These are phyloP conservation scores for Myiopsitta monachus DNA, from an alignment of 2,113 vertebrate species.

Conservation along the genomic window DNA sequence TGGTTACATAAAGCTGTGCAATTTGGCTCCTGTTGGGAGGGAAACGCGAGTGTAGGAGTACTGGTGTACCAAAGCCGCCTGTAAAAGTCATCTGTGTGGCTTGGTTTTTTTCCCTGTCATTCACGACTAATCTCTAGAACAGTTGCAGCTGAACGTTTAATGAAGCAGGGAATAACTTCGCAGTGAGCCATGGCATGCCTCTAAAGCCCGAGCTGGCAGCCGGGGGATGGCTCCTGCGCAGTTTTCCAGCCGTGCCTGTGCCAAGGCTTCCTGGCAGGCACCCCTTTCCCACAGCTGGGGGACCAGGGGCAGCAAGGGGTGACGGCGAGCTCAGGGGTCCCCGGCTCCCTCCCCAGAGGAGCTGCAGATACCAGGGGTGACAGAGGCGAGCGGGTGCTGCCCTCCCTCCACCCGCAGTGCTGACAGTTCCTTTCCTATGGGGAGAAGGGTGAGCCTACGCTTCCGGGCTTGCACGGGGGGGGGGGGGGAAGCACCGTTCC, in stretches of 20 bases:
- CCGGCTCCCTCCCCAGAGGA: neutral
- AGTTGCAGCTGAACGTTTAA: neutral
- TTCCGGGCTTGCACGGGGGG: neutral
- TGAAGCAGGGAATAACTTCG: neutral
- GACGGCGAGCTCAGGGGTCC: accelerated
- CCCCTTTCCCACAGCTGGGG: accelerated
- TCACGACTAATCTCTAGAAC: neutral
- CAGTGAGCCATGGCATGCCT: neutral
- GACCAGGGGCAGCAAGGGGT: neutral
- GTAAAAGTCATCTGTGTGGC: neutral
- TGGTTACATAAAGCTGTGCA: slow-evolving; percentile 36
- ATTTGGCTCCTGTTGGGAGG: slow-evolving; percentile 33
- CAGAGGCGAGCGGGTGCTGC: accelerated
- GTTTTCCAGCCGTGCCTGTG: neutral
- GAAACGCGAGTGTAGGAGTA: neutral
- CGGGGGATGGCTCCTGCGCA: accelerated
- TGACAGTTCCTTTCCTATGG: neutral
- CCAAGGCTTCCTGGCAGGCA: neutral
- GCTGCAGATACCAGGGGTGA: too few relatives aligned
- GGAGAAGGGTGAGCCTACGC: accelerated
- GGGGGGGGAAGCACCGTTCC: neutral
- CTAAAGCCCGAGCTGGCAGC: neutral
- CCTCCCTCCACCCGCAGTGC: neutral
- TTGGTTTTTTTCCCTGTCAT: neutral
- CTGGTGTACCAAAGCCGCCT: neutral